Base-by-base conservation (phyloP, 2,113 vertebrate genomes). In the Syngnathus scovelli region DNA sequence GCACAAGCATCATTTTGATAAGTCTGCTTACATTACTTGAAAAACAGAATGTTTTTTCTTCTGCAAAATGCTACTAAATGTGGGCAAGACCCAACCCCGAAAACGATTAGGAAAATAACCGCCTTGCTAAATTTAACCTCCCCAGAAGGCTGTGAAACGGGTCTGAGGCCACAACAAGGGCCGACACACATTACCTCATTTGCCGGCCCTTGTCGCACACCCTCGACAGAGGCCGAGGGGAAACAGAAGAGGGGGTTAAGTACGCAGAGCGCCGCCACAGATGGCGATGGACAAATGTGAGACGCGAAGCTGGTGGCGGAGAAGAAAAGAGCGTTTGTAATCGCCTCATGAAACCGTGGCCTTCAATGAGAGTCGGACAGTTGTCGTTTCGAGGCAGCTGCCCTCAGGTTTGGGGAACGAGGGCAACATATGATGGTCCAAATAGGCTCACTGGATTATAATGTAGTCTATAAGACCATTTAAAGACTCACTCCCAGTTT, bases 291-390 rank as follows among this genome's bases (percentile, higher is more conserved):
- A 85, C 86, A 90, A 86, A 83, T 90, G 86, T 60, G 75, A 78
- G 75, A 52, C 48, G 52, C 64, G 76, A 75, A 69, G 4, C 41
- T 64, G 69, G 67, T 74, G 69, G 39, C 6, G 7, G 41, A 69
- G 85, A 87, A 87, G 87, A 90, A 90, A 86, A 66, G 85, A 69
- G 76, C 49, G 68, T 61, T 83, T 90, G 87, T 88, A 51, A 78
- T 65, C 61, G 15, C 56, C 12, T 19, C 37, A 68, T 36, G 78
- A 80, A 75, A 79, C 74, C n/a, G 19, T 8, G 18, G 69, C 66
- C 62, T 70, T 81, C 81, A 80, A 83, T 1, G 67, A 75, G 74
- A 55, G 61, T 70, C 80, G 77, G 80, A 69, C 71, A 87, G 87
- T 85, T 85, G 84, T 38, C 21, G 21, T 51, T 63, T 79, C 69